A percentile compares a stretch with the other conserved stretches of the same genome.
Conservation (phyloP, 2,113 vertebrate species). For the Gorsachius goisagi region DNA sequence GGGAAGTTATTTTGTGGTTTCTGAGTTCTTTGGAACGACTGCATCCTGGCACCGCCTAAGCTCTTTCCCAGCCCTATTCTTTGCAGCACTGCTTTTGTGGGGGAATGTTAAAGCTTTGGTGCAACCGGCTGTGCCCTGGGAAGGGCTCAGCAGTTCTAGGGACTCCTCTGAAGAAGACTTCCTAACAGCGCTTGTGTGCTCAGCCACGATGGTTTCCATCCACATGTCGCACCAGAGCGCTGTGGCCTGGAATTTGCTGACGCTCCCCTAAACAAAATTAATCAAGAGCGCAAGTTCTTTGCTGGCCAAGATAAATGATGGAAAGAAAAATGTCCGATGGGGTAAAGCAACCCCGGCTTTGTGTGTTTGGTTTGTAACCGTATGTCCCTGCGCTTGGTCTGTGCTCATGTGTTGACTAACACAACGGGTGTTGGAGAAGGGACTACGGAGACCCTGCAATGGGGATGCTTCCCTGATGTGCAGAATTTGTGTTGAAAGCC, state of each 20-base stretch:
- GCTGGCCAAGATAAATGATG: slow-evolving; percentile 33
- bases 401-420: background rate
- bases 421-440: background rate
- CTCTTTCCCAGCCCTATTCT: background rate
- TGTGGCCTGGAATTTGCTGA: background rate
- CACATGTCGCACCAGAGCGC: rapidly evolving
- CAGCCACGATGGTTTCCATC: background rate
- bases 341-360: background rate
- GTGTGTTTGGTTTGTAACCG: slow-evolving; percentile 39
- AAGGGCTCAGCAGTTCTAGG: background rate
- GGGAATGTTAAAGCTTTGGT: background rate
- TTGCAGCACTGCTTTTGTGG: background rate
- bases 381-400: background rate
- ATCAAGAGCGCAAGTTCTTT: background rate
- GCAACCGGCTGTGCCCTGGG: background rate
- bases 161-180: background rate
- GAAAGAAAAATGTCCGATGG: background rate
- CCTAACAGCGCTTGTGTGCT: background rate
- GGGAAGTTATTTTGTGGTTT: slow-evolving; percentile 62
- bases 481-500: background rate
- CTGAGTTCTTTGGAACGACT: slow-evolving; percentile 12
- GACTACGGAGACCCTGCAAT: background rate
- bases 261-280: background rate
- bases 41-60: slow-evolving; percentile 35
- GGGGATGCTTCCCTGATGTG: background rate